A percentile compares a stretch with the other conserved stretches of the same genome.
phyloP scores from a whole-genome alignment of 2,888 invertebrate species.

The Venusia cambrica region DNA sequence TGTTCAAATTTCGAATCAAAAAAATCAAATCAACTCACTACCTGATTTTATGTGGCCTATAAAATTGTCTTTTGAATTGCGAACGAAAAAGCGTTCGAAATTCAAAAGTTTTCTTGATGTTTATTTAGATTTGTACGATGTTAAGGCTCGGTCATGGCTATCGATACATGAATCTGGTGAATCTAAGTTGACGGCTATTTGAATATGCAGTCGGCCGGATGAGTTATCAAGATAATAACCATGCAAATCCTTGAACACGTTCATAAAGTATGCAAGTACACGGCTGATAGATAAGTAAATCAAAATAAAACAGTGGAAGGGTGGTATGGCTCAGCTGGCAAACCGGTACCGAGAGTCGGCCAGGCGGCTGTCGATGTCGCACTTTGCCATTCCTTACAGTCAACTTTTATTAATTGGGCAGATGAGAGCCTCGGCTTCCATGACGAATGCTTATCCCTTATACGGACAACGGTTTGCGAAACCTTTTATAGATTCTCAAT shows the following conservation, averaged over 20 bases:
- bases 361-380: constrained; percentile 58
- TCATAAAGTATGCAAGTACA: constrained; percentile 46
- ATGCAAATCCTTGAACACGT: constrained; percentile 45
- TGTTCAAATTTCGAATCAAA: constrained; percentile 64
- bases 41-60: constrained; percentile 5
- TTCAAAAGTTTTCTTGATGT: too few species aligned
- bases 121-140: too few species aligned
- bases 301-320: constrained; percentile 74
- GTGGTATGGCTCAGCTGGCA: constrained; percentile 69
- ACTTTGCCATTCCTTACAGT: constrained; percentile 71
- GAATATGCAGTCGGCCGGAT: constrained; percentile 22
- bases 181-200: constrained; percentile 22
- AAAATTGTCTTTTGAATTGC: constrained; percentile 7
- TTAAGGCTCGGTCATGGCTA: too few species aligned
- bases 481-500: constrained; percentile 81
- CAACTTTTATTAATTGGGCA: constrained; percentile 81
- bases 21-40: constrained; percentile 36
- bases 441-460: constrained; percentile 76
- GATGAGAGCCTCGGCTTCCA: constrained; percentile 75
- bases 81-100: constrained; percentile 4
- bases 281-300: constrained; percentile 69
- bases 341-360: constrained; percentile 62
- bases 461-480: constrained; percentile 73
- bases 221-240: constrained; percentile 42
- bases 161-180: constrained; percentile 28